A percentile compares a stretch with the other conserved stretches of the same genome.
Evolutionary conservation across 1,140 invertebrate species (phyloP).

Genomic region (Idris sp.): DNA sequence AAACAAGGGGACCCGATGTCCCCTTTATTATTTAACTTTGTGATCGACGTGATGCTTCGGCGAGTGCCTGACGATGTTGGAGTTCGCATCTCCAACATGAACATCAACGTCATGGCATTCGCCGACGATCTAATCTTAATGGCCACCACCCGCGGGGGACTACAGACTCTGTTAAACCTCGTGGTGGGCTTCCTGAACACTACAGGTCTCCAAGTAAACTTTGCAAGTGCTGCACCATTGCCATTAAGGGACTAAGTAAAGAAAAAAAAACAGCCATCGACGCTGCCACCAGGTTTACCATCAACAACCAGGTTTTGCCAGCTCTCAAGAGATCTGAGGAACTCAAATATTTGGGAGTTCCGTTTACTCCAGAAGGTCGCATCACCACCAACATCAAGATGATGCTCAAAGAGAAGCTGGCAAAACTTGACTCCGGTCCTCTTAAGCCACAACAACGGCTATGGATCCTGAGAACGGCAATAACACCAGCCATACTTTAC

Average conservation of each 20-base stretch:
- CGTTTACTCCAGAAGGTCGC: too few relatives aligned
- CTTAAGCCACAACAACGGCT: slow-evolving; percentile 15
- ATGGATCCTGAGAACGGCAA: neutral
- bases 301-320: too few relatives aligned
- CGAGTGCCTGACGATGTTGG: neutral
- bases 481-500: neutral
- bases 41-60: neutral
- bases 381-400: too few relatives aligned
- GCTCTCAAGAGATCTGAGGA: too few relatives aligned
- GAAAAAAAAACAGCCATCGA: too few relatives aligned
- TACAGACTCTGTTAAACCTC: neutral
- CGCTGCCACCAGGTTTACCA: too few relatives aligned
- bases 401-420: too few relatives aligned
- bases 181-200: neutral
- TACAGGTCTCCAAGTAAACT: neutral
- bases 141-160: neutral
- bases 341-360: too few relatives aligned
- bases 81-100: too few relatives aligned
- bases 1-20: neutral
- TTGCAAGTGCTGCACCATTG: neutral
- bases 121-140: neutral
- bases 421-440: neutral
- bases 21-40: neutral
- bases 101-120: neutral
- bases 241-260: too few relatives aligned